Evolutionary conservation across 2,888 invertebrate genomes (phyloP).

Genomic region (Odontothrips loti): DNA sequence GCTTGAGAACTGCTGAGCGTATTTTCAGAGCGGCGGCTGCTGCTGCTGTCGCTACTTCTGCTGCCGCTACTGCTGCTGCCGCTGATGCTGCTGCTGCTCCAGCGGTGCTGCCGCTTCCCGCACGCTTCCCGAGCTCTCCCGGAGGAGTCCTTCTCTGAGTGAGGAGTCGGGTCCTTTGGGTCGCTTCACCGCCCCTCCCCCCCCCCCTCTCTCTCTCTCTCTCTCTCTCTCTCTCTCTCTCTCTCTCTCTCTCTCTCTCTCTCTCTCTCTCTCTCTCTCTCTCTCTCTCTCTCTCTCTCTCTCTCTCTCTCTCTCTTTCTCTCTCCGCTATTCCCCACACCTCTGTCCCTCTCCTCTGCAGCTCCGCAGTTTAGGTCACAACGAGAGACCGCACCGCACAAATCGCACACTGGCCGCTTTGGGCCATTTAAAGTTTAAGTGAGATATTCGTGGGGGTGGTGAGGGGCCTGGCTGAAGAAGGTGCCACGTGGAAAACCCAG

Average conservation of each 20-base stretch:
- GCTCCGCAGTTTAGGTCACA: background rate
- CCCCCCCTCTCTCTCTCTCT: too few species aligned
- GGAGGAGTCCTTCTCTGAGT: background rate
- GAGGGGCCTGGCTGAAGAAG: background rate
- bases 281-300: background rate
- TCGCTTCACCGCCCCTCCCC: background rate
- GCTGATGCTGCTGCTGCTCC: too few species aligned
- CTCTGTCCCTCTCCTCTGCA: background rate
- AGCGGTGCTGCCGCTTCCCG: too few species aligned
- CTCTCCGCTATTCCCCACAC: background rate
- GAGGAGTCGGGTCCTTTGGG: background rate
- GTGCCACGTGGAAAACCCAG: background rate
- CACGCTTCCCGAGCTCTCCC: background rate
- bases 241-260: background rate
- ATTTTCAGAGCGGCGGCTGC: too few species aligned
- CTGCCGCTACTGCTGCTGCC: too few species aligned
- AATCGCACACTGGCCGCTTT: slow-evolving; percentile 8
- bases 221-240: background rate
- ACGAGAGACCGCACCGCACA: slow-evolving; percentile 2
- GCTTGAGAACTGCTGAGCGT: too few species aligned
- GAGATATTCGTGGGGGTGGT: background rate
- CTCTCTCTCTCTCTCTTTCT: background rate
- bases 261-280: background rate
- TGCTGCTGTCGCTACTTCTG: too few species aligned
- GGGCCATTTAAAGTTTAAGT: slow-evolving; percentile 25